Evolutionary conservation across 2,888 invertebrate species (phyloP).

Genomic region (Penaeus monodon): DNA sequence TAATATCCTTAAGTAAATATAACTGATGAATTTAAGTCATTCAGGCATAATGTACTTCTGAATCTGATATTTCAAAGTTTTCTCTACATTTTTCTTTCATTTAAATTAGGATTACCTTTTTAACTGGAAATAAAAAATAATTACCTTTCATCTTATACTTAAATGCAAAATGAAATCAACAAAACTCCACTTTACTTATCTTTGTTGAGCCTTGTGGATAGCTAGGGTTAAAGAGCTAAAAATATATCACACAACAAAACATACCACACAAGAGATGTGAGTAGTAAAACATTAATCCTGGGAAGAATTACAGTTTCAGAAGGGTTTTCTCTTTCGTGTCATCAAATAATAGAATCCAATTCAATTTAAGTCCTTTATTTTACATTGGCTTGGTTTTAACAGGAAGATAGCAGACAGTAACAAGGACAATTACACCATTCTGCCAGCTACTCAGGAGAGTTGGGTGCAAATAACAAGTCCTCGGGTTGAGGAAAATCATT

Average conservation of each 20-base stretch:
- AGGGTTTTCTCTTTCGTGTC: background rate
- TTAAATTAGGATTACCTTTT: background rate
- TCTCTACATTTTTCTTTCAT: too few relatives aligned
- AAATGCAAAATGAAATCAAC: background rate
- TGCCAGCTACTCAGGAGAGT: slow-evolving; percentile 12
- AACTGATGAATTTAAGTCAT: too few relatives aligned
- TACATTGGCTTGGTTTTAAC: slow-evolving; percentile 46
- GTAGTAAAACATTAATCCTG: background rate
- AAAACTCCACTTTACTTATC: slow-evolving; percentile 40
- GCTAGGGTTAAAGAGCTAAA: slow-evolving; percentile 14
- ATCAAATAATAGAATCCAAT: background rate
- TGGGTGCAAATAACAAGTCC: background rate
- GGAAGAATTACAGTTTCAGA: background rate
- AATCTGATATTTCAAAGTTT: too few relatives aligned
- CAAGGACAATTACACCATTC: slow-evolving; percentile 36
- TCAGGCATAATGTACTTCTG: too few relatives aligned
- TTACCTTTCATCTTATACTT: background rate
- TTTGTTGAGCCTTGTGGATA: slow-evolving; percentile 31
- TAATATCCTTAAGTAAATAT: background rate
- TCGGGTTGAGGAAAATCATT: too few relatives aligned
- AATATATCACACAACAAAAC: slow-evolving; percentile 1
- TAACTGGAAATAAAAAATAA: background rate
- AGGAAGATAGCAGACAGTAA: slow-evolving; percentile 52
- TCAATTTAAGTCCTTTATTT: slow-evolving; percentile 41
- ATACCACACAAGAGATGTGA: slow-evolving; percentile 6